phyloP scores from a whole-genome alignment of 2,888 invertebrate species.

The Phyllotreta cruciferae region DNA sequence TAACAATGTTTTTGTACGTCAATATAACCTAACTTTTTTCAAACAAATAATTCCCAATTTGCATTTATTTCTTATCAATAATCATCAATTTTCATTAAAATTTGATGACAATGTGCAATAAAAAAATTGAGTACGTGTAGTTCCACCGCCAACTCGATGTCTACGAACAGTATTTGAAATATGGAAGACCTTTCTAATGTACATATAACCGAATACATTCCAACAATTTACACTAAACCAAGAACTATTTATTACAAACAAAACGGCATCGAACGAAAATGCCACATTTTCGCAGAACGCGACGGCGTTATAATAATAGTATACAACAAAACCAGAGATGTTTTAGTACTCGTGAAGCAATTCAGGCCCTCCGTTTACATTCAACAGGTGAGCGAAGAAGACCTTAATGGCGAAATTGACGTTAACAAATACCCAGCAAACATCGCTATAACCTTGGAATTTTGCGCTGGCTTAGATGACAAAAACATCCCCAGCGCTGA shows the following conservation, averaged over 20 bases:
- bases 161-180: conserved; percentile 11
- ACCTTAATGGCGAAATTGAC: conserved; percentile 63
- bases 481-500: conserved; percentile 73
- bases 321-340: conserved; percentile 77
- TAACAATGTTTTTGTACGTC: too few species aligned
- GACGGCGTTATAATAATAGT: conserved; percentile 85
- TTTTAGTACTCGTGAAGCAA: conserved; percentile 84
- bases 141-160: background rate
- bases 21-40: too few species aligned
- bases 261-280: conserved; percentile 73
- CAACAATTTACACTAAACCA: conserved; percentile 71
- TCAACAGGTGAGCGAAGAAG: conserved; percentile 65
- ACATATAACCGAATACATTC: conserved; percentile 52
- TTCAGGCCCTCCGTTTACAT: conserved; percentile 89
- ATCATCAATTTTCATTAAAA: too few species aligned
- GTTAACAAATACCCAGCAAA: conserved; percentile 69
- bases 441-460: conserved; percentile 81
- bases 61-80: too few species aligned
- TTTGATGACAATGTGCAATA: background rate
- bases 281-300: conserved; percentile 81
- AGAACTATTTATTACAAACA: conserved; percentile 74
- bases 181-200: conserved; percentile 55
- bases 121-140: conserved; percentile 3
- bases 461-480: conserved; percentile 94
- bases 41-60: too few species aligned